Base-by-base conservation (phyloP, 2,888 invertebrate species). In the Psylliodes chrysocephalus region DNA sequence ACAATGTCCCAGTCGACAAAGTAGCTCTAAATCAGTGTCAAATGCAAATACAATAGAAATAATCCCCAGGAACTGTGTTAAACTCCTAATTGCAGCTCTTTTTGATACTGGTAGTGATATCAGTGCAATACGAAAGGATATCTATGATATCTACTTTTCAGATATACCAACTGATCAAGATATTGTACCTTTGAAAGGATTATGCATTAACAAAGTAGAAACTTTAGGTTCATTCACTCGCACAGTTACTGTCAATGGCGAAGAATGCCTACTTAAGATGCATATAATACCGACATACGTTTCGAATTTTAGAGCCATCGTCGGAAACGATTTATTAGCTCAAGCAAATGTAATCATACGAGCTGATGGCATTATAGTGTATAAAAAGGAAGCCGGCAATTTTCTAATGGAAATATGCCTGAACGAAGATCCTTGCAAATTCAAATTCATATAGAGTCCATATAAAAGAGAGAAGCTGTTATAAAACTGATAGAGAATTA, bases 51-150 rank as follows among this genome's bases (percentile, higher is more conserved):
- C 35, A 8, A 40, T 67, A 22, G 61, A 55, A 35, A 35, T 42
- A 4, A 12, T 54, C 17, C 53, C 60, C 6, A 61, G 40, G n/a
- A 67, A 65, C 53, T 19, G 8, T 33, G 54, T 60, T 6, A 64
- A 59, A 15, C n/a, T 62, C 17, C 54, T 19, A 19, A 53, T 67
- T 19, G 52, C 10, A 19, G 63, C 66, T 7, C 33, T 71, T 5
- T 47, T 71, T 28, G 71, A 71, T 52, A 71, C 68, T 8, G 71
- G 67, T 64, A 70, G 63, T 46, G 67, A 67, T 22, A 57, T 64
- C 6, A 65, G 35, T n/a, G n/a, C n/a, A n/a, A 4, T 4, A 4
- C 28, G 28, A 28, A 52, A 66, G 47, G 67, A 70, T 19, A 30
- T 68, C 18, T 70, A 64, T 53, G 44, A 61, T 0, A 38, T 25